phyloP scores from a whole-genome alignment of 2,888 invertebrate species.

The Lasioglossum zephyrum region DNA sequence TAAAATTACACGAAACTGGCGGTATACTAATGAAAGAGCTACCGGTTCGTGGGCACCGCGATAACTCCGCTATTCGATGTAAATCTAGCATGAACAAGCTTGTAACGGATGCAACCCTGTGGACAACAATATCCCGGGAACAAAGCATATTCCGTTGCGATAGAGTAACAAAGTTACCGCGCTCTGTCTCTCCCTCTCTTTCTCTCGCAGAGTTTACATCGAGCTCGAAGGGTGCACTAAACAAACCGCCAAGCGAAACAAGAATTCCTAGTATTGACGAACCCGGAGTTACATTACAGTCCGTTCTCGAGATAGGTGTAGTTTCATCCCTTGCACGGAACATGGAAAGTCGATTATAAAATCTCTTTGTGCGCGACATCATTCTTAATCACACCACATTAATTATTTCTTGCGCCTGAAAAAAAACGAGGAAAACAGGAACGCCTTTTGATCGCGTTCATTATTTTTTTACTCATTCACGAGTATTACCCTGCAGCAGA shows the following conservation, averaged over 20 bases:
- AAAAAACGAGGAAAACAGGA: background rate
- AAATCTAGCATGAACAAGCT: slow-evolving; percentile 34
- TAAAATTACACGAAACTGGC: background rate
- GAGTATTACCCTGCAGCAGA: background rate
- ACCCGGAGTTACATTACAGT: background rate
- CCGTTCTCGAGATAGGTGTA: background rate
- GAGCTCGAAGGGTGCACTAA: background rate
- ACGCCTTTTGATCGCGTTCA: background rate
- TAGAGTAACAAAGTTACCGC: slow-evolving; percentile 1
- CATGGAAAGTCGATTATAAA: background rate
- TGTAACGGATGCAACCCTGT: slow-evolving; percentile 13
- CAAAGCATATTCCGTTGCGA: slow-evolving; percentile 11
- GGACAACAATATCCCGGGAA: slow-evolving; percentile 3
- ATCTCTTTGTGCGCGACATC: background rate
- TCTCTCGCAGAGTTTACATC: background rate
- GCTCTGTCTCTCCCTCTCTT: background rate
- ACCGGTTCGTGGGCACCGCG: background rate
- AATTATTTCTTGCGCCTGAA: background rate
- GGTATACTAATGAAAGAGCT: background rate
- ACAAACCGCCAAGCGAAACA: slow-evolving; percentile 1
- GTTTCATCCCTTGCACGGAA: background rate
- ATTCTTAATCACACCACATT: background rate
- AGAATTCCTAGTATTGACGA: background rate
- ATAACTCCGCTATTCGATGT: background rate
- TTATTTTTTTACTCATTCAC: background rate